Percentiles rank a stretch among this genome's conserved stretches.
These are phyloP conservation scores for Deilephila porcellus DNA, from an alignment of 2,888 invertebrate species.

Conservation along the genomic window DNA sequence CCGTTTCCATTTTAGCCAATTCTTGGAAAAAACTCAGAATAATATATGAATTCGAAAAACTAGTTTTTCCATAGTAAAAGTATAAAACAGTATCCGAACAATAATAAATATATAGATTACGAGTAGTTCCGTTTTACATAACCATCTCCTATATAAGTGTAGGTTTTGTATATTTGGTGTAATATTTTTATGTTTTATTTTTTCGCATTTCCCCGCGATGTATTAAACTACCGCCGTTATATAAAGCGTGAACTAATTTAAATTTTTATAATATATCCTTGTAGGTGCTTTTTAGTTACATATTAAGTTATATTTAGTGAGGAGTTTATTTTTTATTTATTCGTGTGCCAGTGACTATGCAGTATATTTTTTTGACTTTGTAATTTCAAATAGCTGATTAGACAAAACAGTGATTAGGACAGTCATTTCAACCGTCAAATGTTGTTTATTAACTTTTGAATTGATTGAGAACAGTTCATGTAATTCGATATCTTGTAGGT, in stretches of 20 bases:
- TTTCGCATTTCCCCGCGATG: constrained; percentile 20
- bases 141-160: constrained; percentile 44
- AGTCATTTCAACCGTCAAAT: no score
- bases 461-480: no score
- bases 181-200: constrained; percentile 40
- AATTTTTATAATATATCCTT: constrained; percentile 11
- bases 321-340: constrained; percentile 4
- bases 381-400: background rate
- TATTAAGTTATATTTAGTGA: constrained; percentile 15
- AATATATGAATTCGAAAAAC: no score
- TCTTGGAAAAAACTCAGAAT: no score
- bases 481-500: no score
- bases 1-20: no score
- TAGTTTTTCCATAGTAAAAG: no score
- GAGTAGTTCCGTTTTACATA: background rate
- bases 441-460: no score
- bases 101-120: background rate
- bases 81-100: background rate
- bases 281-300: constrained; percentile 21
- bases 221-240: constrained; percentile 5
- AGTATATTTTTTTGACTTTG: background rate
- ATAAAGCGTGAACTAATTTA: constrained; percentile 21
- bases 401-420: no score
- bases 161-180: constrained; percentile 56
- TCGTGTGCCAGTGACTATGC: background rate